A percentile compares a stretch with the other conserved stretches of the same genome.
These are phyloP conservation scores for Condylostylus longicornis DNA, from an alignment of 1,140 invertebrate genomes.

Conservation along the genomic window DNA sequence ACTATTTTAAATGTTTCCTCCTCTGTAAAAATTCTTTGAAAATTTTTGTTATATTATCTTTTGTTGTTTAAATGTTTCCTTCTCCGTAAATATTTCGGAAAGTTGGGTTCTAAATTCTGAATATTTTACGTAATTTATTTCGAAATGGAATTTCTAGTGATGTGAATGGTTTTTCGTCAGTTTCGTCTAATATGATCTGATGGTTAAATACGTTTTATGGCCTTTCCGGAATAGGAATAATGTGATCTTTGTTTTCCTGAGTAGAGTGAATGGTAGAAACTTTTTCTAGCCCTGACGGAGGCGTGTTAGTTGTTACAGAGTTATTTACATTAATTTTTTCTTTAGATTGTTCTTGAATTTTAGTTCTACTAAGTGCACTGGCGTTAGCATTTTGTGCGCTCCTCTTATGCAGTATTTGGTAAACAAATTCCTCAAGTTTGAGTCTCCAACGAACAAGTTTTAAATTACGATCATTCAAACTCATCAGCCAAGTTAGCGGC, in stretches of 20 bases:
- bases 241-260: neutral
- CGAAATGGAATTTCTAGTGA: too few relatives aligned
- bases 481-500: conserved; percentile 23
- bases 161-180: neutral
- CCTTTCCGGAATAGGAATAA: conserved; percentile 2
- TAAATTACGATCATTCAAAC: conserved; percentile 22
- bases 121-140: neutral
- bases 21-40: neutral
- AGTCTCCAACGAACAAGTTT: conserved; percentile 16
- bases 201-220: conserved; percentile 3
- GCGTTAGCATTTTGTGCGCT: conserved; percentile 4
- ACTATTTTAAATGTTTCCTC: conserved; percentile 1
- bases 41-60: neutral
- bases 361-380: conserved; percentile 11
- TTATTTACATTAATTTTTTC: neutral
- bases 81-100: neutral
- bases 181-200: neutral
- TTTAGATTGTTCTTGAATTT: neutral
- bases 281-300: neutral
- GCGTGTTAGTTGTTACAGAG: neutral
- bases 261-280: neutral
- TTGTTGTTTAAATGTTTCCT: neutral
- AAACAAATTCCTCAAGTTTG: conserved; percentile 16
- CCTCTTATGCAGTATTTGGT: conserved; percentile 23
- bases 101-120: neutral